These are phyloP conservation scores for Hydrolagus colliei DNA, from an alignment of 2,797 vertebrate genomes.

Conservation along the genomic window DNA sequence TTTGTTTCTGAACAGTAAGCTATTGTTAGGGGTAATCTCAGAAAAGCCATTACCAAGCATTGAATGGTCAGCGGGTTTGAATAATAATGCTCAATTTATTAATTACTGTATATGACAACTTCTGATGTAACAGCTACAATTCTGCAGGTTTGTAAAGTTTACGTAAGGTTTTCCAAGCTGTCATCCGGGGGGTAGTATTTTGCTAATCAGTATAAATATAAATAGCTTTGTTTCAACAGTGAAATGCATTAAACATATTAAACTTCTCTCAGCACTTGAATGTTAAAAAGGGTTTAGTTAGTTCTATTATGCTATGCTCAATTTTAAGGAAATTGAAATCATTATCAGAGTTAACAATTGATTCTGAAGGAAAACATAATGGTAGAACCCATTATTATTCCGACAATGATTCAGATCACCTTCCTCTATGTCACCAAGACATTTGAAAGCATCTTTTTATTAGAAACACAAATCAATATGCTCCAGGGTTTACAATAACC, in stretches of 20 bases:
- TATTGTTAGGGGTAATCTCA: conserved; percentile 21
- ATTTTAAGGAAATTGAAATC: conserved; percentile 14
- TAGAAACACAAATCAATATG: conserved; percentile 63
- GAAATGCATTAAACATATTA: conserved; percentile 6
- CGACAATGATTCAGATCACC: conserved; percentile 49
- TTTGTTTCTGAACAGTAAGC: conserved; percentile 17
- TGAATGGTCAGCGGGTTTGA: conserved; percentile 22
- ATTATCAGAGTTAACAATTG: conserved; percentile 28
- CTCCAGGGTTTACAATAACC: conserved; percentile 52
- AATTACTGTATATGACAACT: background rate
- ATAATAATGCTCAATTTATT: conserved; percentile 31
- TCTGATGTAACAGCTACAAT: conserved; percentile 23
- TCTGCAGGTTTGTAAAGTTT: conserved; percentile 19
- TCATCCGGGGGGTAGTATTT: background rate
- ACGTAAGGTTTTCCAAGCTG: conserved; percentile 2
- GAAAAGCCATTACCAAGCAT: conserved; percentile 22
- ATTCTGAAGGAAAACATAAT: conserved; percentile 28
- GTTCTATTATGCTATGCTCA: background rate
- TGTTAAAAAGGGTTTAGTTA: conserved; percentile 21
- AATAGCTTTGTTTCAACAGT: conserved; percentile 22
- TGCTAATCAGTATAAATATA: conserved; percentile 23
- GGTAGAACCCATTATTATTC: conserved; percentile 41
- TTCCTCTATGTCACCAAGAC: conserved; percentile 51
- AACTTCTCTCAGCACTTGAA: conserved; percentile 9
- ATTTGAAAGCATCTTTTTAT: conserved; percentile 61